phyloP scores from a whole-genome alignment of 1,140 invertebrate genomes.

The Drosophila bocqueti region DNA sequence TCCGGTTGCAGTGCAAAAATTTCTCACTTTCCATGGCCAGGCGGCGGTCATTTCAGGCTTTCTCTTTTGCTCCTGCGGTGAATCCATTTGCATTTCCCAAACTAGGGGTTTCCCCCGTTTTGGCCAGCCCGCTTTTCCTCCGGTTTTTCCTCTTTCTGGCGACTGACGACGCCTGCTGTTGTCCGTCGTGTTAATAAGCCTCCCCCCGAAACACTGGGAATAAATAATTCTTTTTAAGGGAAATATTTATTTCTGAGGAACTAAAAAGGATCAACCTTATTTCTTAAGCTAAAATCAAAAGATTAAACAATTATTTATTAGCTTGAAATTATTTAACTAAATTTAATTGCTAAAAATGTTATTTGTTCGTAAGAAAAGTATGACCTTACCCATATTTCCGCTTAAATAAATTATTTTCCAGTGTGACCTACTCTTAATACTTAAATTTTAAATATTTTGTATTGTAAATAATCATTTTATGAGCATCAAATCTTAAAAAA shows the following conservation, averaged over 20 bases:
- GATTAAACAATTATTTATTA: no score
- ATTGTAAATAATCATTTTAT: no score
- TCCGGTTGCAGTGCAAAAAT: constrained; percentile 48
- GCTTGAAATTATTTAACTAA: no score
- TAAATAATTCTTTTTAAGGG: neutral
- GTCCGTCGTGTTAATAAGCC: constrained; percentile 55
- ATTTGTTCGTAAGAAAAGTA: no score
- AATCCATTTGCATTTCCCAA: constrained; percentile 75
- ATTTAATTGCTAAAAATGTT: no score
- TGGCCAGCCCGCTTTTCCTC: neutral
- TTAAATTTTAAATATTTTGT: no score
- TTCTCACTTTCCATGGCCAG: constrained; percentile 59
- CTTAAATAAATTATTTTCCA: no score
- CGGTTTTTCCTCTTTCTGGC: neutral
- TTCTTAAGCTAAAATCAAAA: neutral
- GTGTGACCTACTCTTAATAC: no score
- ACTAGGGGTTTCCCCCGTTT: constrained; percentile 10
- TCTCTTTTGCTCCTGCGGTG: constrained; percentile 29
- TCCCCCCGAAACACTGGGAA: neutral
- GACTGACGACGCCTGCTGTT: constrained; percentile 12
- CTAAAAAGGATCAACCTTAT: neutral
- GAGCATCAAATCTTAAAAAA: no score
- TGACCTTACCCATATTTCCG: no score
- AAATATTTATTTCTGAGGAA: neutral
- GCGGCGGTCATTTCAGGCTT: neutral